Base-by-base conservation (phyloP, 2,888 invertebrate genomes). In the Mylabris sibirica region DNA sequence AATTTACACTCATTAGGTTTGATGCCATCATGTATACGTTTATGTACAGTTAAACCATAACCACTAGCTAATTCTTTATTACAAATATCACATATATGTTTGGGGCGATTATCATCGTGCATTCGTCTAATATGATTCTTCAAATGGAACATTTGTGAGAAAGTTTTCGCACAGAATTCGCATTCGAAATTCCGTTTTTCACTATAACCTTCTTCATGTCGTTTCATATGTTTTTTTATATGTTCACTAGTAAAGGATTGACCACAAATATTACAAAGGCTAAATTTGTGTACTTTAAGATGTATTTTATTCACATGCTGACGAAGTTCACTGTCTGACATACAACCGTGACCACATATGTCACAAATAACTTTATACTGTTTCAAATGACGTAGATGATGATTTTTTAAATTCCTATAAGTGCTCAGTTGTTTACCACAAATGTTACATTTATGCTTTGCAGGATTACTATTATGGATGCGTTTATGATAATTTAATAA, bases 401-500 rank as follows among this genome's bases (percentile, higher is more conserved):
- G 88, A 0, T 87, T 85, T 57, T 87, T 88, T 63, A 74, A 73
- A 3, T 76, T 75, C 73, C 60, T 76, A 76, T 0, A n/a, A 77
- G 73, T 53, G n/a, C 72, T 66, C 71, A 89, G 86, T 65, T 87
- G 87, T 72, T 88, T 88, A 0, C 87, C 87, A 71, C 90, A 90
- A 1, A 87, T 81, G 0, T 87, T 84, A 73, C 90, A 90, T 53
- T 77, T 68, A 66, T 74, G 76, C 6, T 63, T 73, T 73, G 8
- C 69, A 67, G 64, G n/a, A n/a, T n/a, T n/a, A n/a, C n/a, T n/a
- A n/a, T n/a, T n/a, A n/a, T n/a, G n/a, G n/a, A n/a, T n/a, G n/a
- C n/a, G n/a, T n/a, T n/a, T n/a, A n/a, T n/a, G n/a, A n/a, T n/a
- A n/a, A n/a, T n/a, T n/a, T n/a, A n/a, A n/a, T n/a, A n/a, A n/a